Percentiles rank a stretch among this genome's conserved stretches.
phyloP scores from a whole-genome alignment of 30 jellyfish, hydroid and myxozoan genomes.

The Pelagia noctiluca region DNA sequence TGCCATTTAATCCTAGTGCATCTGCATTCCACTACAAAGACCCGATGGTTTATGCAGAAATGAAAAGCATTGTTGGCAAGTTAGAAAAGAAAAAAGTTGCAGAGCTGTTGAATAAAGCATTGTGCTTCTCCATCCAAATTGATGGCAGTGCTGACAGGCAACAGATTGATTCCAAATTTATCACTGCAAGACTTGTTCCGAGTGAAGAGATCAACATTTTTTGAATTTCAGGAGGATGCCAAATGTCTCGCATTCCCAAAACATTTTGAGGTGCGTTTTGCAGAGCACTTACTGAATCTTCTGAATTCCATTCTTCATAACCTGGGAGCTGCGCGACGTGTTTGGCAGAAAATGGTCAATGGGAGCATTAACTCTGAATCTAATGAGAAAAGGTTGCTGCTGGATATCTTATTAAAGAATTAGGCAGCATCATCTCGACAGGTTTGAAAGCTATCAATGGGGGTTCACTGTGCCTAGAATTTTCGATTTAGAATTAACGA shows the following conservation, averaged over 20 bases:
- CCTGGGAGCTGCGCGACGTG: background rate
- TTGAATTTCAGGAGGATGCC: background rate
- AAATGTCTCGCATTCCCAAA: background rate
- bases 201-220: too few species aligned
- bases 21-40: constrained; percentile 15
- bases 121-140: too few species aligned
- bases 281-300: constrained; percentile 1
- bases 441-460: too few species aligned
- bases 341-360: background rate
- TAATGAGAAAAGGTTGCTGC: background rate
- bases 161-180: too few species aligned
- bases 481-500: too few species aligned
- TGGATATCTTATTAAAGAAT: background rate
- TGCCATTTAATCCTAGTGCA: constrained; percentile 19
- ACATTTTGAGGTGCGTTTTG: constrained; percentile 1
- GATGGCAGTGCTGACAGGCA: too few species aligned
- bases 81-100: background rate
- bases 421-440: background rate
- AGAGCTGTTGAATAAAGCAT: too few species aligned
- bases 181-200: too few species aligned
- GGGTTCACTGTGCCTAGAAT: too few species aligned
- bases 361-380: background rate
- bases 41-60: constrained; percentile 24
- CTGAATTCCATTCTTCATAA: background rate
- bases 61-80: constrained; percentile 10